Conservation (phyloP, 2,113 vertebrate species). For the Clinocottus analis region DNA sequence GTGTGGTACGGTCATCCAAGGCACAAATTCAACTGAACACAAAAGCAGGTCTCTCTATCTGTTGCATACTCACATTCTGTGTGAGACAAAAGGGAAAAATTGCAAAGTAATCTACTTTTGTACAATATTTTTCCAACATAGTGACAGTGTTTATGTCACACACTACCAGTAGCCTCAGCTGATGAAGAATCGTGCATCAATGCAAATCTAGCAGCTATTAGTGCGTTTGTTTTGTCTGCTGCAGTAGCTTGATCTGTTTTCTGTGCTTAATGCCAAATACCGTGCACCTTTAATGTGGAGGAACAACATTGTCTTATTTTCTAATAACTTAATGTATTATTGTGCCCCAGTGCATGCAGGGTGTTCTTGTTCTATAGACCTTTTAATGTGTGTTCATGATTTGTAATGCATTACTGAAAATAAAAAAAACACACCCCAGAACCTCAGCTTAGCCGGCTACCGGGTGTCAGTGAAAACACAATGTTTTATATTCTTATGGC, state of each 20-base stretch:
- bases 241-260: conserved; percentile 69
- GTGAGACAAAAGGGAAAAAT: conserved; percentile 55
- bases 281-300: conserved; percentile 80
- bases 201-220: conserved; percentile 60
- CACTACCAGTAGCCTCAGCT: conserved; percentile 69
- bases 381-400: conserved; percentile 80
- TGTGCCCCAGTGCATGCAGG: conserved; percentile 81
- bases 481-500: conserved; percentile 20
- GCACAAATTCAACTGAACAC: conserved; percentile 52
- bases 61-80: conserved; percentile 44
- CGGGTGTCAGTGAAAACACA: conserved; percentile 38
- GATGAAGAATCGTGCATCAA: conserved; percentile 73
- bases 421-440: conserved; percentile 51
- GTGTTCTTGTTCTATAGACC: conserved; percentile 73
- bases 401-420: conserved; percentile 82
- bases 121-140: conserved; percentile 81
- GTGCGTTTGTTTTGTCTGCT: conserved; percentile 55
- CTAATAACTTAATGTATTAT: conserved; percentile 73
- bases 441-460: conserved; percentile 21
- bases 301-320: conserved; percentile 68
- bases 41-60: conserved; percentile 47
- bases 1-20: conserved; percentile 35
- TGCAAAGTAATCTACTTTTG: conserved; percentile 75
- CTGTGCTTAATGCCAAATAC: conserved; percentile 84
- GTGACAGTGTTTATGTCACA: conserved; percentile 60